These are phyloP conservation scores for Cataglyphis rosenhaueri DNA, from an alignment of 2,888 invertebrate species.

Conservation along the genomic window DNA sequence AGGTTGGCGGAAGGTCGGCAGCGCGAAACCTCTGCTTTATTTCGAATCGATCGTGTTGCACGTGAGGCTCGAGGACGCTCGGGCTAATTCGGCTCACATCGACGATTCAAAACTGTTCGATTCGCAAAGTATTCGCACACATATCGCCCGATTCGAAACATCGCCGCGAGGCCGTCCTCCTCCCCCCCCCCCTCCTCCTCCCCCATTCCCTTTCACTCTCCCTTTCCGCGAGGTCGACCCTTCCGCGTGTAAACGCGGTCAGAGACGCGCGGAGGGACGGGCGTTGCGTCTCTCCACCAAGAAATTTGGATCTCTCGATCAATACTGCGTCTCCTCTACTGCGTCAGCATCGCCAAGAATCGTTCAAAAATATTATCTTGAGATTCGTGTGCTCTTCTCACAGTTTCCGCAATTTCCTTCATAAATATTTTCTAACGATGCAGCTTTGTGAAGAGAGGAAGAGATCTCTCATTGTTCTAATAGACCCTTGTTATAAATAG, in stretches of 20 bases:
- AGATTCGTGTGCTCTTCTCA: background rate
- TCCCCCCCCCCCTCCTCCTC: background rate
- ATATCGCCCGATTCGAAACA: constrained; percentile 61
- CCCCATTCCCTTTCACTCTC: constrained; percentile 26
- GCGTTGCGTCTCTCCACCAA: constrained; percentile 10
- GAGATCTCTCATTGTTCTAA: background rate
- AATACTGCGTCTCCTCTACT: constrained; percentile 15
- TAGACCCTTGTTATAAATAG: constrained; percentile 1
- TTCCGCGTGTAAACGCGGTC: constrained; percentile 30
- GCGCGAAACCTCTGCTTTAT: constrained; percentile 62
- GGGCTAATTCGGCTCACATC: constrained; percentile 74
- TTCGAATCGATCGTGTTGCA: constrained; percentile 73
- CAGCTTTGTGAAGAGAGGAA: background rate
- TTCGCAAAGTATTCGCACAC: constrained; percentile 62
- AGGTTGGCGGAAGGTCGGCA: constrained; percentile 46
- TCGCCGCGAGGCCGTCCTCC: constrained; percentile 19
- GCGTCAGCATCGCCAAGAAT: background rate
- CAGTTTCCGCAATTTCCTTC: background rate
- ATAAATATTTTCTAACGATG: constrained; percentile 15
- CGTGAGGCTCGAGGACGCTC: constrained; percentile 68
- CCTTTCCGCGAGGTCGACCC: constrained; percentile 35
- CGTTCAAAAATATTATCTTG: background rate
- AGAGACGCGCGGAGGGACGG: constrained; percentile 30
- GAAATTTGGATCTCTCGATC: constrained; percentile 47
- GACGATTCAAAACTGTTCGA: constrained; percentile 75